Conservation (phyloP, 2,113 vertebrate genomes). For the Melierax canorus region DNA sequence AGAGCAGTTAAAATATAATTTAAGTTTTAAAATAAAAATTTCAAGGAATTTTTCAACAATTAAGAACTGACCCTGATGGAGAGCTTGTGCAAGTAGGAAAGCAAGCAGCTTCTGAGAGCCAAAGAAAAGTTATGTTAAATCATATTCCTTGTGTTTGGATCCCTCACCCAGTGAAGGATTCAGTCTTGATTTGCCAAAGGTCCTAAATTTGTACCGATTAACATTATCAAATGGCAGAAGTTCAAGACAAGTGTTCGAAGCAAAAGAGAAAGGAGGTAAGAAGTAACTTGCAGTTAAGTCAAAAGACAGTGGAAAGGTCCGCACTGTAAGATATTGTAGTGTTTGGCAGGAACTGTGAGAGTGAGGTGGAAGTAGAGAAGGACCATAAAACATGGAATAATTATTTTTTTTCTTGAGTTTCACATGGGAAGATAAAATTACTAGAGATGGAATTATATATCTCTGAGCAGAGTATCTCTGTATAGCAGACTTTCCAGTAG, state of each 20-base stretch:
- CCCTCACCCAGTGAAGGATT: neutral
- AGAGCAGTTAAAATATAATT: neutral
- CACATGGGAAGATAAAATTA: neutral
- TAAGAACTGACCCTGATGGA: neutral
- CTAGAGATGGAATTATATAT: neutral
- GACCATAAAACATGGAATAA: neutral
- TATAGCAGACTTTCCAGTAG: neutral
- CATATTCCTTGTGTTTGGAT: neutral
- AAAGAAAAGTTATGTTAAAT: neutral
- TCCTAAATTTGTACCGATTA: neutral
- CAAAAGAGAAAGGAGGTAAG: neutral
- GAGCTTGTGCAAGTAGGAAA: neutral
- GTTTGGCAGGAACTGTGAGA: neutral
- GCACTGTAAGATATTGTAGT: neutral
- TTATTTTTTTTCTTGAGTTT: neutral
- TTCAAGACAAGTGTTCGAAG: neutral
- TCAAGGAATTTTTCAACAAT: neutral
- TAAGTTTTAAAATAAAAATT: neutral
- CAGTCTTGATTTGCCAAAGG: neutral
- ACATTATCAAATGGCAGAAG: neutral
- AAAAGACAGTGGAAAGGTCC: neutral
- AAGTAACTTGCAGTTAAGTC: neutral
- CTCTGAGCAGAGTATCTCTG: neutral
- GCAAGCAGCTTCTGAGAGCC: neutral
- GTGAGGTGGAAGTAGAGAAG: neutral